These are phyloP conservation scores for Pelagia noctiluca DNA, from an alignment of 30 jellyfish, hydroid and myxozoan genomes.

Conservation along the genomic window DNA sequence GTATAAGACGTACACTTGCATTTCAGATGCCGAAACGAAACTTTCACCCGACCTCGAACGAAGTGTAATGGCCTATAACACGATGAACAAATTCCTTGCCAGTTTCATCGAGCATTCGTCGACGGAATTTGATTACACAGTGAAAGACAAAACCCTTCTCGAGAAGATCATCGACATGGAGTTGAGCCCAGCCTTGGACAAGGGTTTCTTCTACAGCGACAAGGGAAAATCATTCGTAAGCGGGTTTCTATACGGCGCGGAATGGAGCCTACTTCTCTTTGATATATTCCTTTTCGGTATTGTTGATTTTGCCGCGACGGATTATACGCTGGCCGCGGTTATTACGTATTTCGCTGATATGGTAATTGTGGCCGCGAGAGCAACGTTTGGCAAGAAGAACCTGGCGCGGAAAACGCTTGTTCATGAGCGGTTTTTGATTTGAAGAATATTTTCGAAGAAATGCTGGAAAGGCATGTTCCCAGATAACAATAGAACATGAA, in stretches of 20 bases:
- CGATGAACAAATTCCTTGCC: constrained; percentile 81
- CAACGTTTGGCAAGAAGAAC: constrained; percentile 86
- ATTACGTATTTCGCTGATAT: constrained; percentile 71
- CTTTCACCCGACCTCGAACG: constrained; percentile 80
- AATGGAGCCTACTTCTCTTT: constrained; percentile 83
- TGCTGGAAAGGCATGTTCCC: too few species aligned
- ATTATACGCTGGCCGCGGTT: constrained; percentile 74
- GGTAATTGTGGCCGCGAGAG: constrained; percentile 65
- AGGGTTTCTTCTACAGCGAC: constrained; percentile 87
- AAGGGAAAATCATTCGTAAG: constrained; percentile 74
- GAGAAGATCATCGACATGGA: constrained; percentile 84
- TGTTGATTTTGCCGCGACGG: constrained; percentile 72
- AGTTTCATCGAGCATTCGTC: constrained; percentile 93
- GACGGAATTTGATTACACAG: constrained; percentile 82
- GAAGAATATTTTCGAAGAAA: too few species aligned
- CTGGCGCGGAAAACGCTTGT: constrained; percentile 88
- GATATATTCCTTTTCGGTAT: constrained; percentile 67
- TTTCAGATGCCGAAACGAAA: constrained; percentile 63
- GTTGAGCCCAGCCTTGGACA: constrained; percentile 77
- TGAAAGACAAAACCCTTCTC: constrained; percentile 76
- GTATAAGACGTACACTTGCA: too few species aligned
- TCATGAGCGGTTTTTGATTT: constrained; percentile 89
- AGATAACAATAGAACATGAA: too few species aligned
- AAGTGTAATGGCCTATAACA: constrained; percentile 85
- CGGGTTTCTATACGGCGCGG: constrained; percentile 82